These are phyloP conservation scores for Drosophila neonasuta DNA, from an alignment of 2,888 invertebrate species.

Conservation along the genomic window DNA sequence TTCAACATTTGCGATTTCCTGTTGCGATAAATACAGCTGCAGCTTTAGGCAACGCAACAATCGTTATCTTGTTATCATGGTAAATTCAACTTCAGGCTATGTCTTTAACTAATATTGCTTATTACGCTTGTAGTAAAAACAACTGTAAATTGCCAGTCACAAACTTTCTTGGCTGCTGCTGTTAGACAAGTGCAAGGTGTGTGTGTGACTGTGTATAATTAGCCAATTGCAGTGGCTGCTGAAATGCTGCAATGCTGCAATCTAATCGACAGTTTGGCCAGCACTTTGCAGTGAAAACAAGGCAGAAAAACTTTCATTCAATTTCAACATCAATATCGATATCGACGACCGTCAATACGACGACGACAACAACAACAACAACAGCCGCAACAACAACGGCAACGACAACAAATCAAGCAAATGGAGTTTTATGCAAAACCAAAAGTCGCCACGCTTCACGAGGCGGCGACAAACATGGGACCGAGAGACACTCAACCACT, in stretches of 20 bases:
- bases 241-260: constrained; percentile 35
- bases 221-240: constrained; percentile 43
- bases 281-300: constrained; percentile 67
- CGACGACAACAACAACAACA: constrained; percentile 18
- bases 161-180: constrained; percentile 32
- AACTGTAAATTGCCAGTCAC: constrained; percentile 16
- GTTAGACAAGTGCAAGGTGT: constrained; percentile 24
- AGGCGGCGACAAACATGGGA: constrained; percentile 41
- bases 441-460: constrained; percentile 52
- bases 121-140: constrained; percentile 7
- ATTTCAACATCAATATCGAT: constrained; percentile 46
- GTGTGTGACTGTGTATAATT: constrained; percentile 43
- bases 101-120: constrained; percentile 10
- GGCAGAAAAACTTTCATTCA: constrained; percentile 64
- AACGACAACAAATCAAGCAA: constrained; percentile 41
- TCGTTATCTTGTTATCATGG: constrained; percentile 7
- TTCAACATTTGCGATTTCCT: not conserved
- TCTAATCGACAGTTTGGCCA: constrained; percentile 56
- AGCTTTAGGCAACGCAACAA: not conserved
- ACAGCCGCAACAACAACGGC: constrained; percentile 28
- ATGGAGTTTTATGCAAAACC: constrained; percentile 62
- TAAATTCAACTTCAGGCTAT: constrained; percentile 13
- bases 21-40: not conserved
- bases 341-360: constrained; percentile 28
- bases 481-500: constrained; percentile 54